Conservation (phyloP, 2,888 invertebrate genomes). For the Clitarchus hookeri region DNA sequence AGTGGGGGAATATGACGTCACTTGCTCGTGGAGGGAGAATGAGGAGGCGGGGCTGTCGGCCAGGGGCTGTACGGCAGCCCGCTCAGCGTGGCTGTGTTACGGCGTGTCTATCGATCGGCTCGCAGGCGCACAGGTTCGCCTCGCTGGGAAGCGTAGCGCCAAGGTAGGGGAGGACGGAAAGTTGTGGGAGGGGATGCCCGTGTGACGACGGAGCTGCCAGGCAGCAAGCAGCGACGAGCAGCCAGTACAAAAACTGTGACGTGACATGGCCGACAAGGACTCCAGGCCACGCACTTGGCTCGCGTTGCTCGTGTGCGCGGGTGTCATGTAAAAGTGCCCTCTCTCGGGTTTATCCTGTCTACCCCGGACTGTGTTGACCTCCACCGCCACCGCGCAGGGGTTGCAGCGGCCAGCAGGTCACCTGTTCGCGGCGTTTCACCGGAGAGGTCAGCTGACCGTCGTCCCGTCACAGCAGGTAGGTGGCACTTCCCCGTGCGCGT, state of each 20-base stretch:
- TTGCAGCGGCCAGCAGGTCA: neutral
- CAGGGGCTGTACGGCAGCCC: neutral
- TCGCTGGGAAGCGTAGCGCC: neutral
- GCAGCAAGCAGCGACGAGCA: neutral
- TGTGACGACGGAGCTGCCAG: neutral
- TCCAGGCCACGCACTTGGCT: neutral
- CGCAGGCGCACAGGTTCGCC: constrained; percentile 14
- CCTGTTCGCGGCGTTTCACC: neutral
- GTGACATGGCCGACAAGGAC: neutral
- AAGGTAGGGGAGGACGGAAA: neutral
- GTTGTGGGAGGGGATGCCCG: neutral
- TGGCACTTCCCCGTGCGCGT: neutral
- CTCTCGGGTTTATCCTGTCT: neutral
- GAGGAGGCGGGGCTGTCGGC: neutral
- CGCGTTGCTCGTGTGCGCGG: neutral
- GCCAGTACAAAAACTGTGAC: constrained; percentile 14
- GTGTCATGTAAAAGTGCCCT: neutral
- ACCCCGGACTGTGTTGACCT: neutral
- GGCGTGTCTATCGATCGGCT: constrained; percentile 9
- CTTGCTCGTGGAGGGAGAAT: neutral
- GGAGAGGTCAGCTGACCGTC: neutral
- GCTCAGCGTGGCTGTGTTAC: constrained; percentile 5
- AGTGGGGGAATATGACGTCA: neutral
- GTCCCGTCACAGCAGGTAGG: neutral
- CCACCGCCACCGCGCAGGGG: neutral